Conservation (phyloP, 2,113 vertebrate genomes). For the Acrocephalus kingi region DNA sequence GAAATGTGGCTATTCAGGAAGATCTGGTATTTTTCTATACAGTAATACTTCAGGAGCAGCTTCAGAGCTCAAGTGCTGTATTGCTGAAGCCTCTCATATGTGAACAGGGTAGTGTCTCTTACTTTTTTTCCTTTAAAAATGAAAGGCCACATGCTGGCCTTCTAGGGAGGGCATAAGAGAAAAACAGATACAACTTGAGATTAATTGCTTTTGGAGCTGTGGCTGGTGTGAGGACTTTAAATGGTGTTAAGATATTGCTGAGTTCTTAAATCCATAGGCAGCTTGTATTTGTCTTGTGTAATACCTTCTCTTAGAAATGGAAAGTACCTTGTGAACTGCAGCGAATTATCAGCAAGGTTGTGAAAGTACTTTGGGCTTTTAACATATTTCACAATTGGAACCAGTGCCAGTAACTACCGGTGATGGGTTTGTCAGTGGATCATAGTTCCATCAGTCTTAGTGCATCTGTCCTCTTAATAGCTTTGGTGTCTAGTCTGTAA, state of each 20-base stretch:
- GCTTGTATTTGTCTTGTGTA: conserved; percentile 2
- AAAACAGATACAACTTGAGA: background rate
- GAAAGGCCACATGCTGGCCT: background rate
- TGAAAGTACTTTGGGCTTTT: background rate
- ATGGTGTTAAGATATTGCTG: background rate
- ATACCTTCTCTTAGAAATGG: conserved; percentile 5
- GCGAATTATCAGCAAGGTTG: background rate
- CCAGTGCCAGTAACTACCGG: background rate
- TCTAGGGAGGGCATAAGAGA: background rate
- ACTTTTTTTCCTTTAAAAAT: background rate
- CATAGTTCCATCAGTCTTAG: background rate
- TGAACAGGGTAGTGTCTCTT: background rate
- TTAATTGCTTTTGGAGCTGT: background rate
- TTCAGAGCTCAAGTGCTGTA: background rate
- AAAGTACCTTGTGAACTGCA: conserved; percentile 10
- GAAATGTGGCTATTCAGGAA: background rate
- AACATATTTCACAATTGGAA: background rate
- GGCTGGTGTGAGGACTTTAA: background rate
- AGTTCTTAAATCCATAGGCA: background rate
- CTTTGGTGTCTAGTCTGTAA: background rate
- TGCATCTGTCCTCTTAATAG: background rate
- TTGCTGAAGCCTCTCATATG: background rate
- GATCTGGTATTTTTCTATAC: background rate
- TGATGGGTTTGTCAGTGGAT: background rate
- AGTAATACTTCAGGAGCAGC: background rate